phyloP scores from a whole-genome alignment of 2,888 invertebrate genomes.

The Xanthia icteritia region DNA sequence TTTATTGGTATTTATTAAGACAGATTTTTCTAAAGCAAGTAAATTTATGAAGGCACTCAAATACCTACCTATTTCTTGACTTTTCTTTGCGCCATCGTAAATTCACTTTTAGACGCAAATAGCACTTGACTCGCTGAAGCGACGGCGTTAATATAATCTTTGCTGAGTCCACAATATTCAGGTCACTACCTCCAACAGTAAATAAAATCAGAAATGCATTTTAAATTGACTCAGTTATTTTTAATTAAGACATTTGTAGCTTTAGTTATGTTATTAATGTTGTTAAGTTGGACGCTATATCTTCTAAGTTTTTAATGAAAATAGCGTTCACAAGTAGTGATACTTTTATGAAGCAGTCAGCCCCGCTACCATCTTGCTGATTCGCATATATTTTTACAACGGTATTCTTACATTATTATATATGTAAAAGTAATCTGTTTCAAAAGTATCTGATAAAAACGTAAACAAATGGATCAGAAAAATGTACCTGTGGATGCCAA shows the following conservation, averaged over 20 bases:
- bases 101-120: constrained; percentile 70
- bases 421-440: not conserved
- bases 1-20: constrained; percentile 47
- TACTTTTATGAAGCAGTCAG: not conserved
- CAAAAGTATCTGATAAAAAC: not conserved
- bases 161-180: constrained; percentile 71
- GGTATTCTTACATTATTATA: not conserved
- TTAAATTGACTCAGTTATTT: constrained; percentile 57
- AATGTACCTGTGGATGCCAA: not conserved
- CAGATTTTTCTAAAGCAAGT: constrained; percentile 38
- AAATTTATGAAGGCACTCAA: constrained; percentile 56
- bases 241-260: constrained; percentile 53
- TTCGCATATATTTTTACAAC: not conserved
- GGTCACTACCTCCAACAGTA: constrained; percentile 76
- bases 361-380: not conserved
- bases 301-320: constrained; percentile 44
- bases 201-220: constrained; percentile 73
- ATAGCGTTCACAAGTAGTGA: not conserved
- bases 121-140: constrained; percentile 70
- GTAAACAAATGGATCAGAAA: not conserved
- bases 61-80: constrained; percentile 59
- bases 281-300: constrained; percentile 28
- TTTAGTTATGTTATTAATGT: constrained; percentile 38
- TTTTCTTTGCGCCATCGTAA: constrained; percentile 60
- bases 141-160: constrained; percentile 77